Base-by-base conservation (phyloP, 2,113 vertebrate species). In the Elgaria multicarinata region DNA sequence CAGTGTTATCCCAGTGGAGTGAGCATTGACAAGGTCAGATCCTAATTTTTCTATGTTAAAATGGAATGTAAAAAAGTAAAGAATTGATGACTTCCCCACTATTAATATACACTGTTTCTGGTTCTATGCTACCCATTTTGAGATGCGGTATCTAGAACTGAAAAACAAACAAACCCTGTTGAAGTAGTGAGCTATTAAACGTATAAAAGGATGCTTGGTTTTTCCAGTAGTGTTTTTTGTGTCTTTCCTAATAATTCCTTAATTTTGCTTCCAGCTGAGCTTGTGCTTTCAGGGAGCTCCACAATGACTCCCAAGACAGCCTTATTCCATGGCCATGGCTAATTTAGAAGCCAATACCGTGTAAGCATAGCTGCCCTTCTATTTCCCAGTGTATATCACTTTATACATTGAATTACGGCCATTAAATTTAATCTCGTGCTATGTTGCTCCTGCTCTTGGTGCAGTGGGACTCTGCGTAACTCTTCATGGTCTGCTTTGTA, bases 381-480 rank as follows among this genome's bases (percentile, higher is more conserved):
- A 88, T 88, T 85, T 88, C 77, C 86, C 77, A 71, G 44, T 53
- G 66, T 72, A 36, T 22, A 53, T 80, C 67, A 69, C 46, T 80
- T 81, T 71, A 69, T 79, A 72, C 46, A 58, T 39, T 81, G 86
- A 81, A 88, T 81, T 88, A 71, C 42, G 10, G 36, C n/a, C 67
- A 69, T 88, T 80, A 88, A 88, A 88, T 81, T 88, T 81, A 39
- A 88, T 88, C 13, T 71, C 36, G 39, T 80, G 64, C 36, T 71
- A 80, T 71, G 50, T 67, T 71, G 66, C 36, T 58, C 67, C 31
- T 28, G n/a, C 50, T 53, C n/a, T 69, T 2, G 16, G 77, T 22
- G 26, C 64, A 16, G 14, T 55, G 86, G 86, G 86, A 87, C 18
- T 42, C n/a, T 55, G n/a, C 69, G 64, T 58, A 87, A 80, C 76